phyloP scores from a whole-genome alignment of 2,113 vertebrate genomes.

The Ahaetulla prasina region DNA sequence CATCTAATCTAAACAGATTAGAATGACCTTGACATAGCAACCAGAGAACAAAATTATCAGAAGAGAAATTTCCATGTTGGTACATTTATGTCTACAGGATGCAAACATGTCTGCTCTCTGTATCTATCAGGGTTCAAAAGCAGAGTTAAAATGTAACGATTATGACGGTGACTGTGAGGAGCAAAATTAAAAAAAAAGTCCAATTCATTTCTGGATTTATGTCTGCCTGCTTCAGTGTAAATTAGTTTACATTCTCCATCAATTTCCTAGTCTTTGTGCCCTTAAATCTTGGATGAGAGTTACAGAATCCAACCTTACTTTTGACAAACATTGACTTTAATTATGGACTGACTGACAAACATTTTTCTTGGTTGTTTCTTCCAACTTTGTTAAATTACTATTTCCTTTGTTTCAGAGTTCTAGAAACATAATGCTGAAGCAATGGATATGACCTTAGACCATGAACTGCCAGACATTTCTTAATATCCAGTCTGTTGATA shows the following conservation, averaged over 20 bases:
- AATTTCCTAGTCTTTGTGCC: not conserved
- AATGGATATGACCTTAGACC: not conserved
- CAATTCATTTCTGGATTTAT: not conserved
- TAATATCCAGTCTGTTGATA: not conserved
- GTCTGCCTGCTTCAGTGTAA: not conserved
- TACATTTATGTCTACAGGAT: not conserved
- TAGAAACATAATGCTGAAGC: not conserved
- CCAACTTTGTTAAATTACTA: not conserved
- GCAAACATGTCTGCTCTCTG: not conserved
- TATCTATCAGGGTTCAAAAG: not conserved
- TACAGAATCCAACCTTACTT: not conserved
- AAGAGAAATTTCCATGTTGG: not conserved
- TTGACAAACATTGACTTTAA: not conserved
- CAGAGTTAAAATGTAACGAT: not conserved
- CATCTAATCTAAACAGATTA: not conserved
- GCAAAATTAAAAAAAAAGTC: too few species aligned
- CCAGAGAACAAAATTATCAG: not conserved
- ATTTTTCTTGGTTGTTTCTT: accelerated
- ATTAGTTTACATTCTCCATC: not conserved
- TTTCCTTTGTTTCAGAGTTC: not conserved
- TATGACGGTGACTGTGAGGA: not conserved
- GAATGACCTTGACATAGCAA: not conserved
- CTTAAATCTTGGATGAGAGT: not conserved
- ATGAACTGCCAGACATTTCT: not conserved
- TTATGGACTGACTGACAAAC: not conserved